Conservation (phyloP, 2,888 invertebrate species). For the Phasia obesa region DNA sequence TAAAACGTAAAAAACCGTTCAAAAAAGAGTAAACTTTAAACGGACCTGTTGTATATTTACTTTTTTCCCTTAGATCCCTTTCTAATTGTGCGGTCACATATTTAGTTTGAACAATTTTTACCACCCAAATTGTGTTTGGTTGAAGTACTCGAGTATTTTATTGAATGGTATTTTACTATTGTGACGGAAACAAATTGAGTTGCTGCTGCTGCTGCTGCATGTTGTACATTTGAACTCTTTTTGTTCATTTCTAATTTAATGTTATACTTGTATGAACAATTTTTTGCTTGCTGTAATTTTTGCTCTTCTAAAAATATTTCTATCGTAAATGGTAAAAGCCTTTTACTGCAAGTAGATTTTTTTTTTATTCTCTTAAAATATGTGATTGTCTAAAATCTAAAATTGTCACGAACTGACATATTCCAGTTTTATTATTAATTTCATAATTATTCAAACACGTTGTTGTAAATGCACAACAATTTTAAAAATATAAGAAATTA, state of each 20-base stretch:
- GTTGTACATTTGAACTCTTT: conserved; percentile 42
- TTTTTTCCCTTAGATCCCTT: no score
- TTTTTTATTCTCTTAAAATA: background rate
- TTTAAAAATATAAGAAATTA: no score
- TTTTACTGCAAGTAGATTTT: conserved; percentile 9
- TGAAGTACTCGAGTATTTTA: background rate
- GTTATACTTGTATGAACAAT: conserved; percentile 13
- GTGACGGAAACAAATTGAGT: conserved; percentile 49
- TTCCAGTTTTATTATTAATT: no score
- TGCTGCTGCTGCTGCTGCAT: conserved; percentile 28
- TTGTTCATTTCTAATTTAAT: conserved; percentile 46
- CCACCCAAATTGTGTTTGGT: background rate
- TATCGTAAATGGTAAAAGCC: conserved; percentile 12
- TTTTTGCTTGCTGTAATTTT: conserved; percentile 29
- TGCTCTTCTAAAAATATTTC: conserved; percentile 33
- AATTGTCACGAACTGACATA: conserved; percentile 12
- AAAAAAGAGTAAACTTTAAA: no score
- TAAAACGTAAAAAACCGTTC: no score
- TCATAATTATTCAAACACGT: no score
- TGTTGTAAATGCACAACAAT: no score
- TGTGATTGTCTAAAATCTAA: conserved; percentile 14
- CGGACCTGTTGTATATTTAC: no score
- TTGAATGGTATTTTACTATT: conserved; percentile 40
- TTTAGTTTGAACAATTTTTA: conserved; percentile 25
- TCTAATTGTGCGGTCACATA: no score